Evolutionary conservation across 2,797 vertebrate species (phyloP).

Genomic region (Phataginus tetradactyla): DNA sequence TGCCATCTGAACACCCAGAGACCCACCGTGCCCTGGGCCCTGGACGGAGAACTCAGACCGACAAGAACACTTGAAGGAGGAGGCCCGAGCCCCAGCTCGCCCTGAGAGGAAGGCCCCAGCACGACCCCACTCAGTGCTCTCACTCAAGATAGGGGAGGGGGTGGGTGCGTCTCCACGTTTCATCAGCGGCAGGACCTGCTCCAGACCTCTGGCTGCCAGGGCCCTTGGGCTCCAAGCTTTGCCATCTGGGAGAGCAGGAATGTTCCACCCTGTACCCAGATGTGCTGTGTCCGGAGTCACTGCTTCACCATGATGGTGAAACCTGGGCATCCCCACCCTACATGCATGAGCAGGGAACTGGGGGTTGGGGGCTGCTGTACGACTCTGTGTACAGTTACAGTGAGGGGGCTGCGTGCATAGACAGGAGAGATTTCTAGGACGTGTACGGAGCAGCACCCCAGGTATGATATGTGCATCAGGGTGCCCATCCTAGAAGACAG

Average conservation of each 20-base stretch:
- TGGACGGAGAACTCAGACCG: background rate
- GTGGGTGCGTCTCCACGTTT: rapidly evolving
- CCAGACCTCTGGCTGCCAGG: background rate
- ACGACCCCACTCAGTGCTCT: background rate
- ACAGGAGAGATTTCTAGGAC: background rate
- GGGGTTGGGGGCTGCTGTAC: background rate
- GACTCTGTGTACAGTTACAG: background rate
- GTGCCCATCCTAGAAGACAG: rapidly evolving
- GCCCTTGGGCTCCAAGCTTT: background rate
- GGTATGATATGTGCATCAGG: rapidly evolving
- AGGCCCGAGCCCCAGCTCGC: background rate
- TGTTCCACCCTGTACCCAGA: no score
- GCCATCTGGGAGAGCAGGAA: no score
- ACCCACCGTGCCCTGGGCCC: background rate
- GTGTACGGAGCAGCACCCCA: rapidly evolving
- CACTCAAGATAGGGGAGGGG: no score
- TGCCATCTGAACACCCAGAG: background rate
- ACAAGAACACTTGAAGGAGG: background rate
- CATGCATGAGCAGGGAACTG: background rate
- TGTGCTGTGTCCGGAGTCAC: background rate
- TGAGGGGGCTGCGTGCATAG: rapidly evolving
- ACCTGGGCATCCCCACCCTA: background rate
- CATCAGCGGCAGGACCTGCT: background rate
- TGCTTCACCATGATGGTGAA: rapidly evolving
- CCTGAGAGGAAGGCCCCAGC: no score